Evolutionary conservation across 2,113 vertebrate species (phyloP).

Genomic region (Hepsetus odoe): DNA sequence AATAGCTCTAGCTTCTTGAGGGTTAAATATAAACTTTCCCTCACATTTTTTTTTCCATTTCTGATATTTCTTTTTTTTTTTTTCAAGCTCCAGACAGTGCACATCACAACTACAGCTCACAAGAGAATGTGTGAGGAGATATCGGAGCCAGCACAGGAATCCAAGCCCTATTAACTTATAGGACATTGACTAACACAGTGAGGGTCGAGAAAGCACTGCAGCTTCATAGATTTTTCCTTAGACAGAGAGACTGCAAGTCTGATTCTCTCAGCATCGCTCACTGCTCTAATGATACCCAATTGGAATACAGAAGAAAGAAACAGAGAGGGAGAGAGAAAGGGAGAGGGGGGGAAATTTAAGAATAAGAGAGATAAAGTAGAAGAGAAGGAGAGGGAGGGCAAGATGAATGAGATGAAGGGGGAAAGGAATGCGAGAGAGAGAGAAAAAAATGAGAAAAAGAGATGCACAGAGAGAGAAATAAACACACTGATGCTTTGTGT

Average conservation of each 20-base stretch:
- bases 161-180: constrained; percentile 44
- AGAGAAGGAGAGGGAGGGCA: not conserved
- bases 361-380: not conserved
- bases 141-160: not conserved
- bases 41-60: not conserved
- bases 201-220: not conserved
- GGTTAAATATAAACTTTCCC: not conserved
- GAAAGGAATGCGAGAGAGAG: no score
- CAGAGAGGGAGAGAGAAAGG: not conserved
- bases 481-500: no score
- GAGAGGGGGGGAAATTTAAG: not conserved
- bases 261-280: constrained; percentile 14
- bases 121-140: not conserved
- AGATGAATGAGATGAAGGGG: not conserved
- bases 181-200: constrained; percentile 26
- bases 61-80: not conserved
- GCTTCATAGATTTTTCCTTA: constrained; percentile 32
- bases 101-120: not conserved
- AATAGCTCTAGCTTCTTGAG: not conserved
- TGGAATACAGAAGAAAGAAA: not conserved
- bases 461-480: not conserved
- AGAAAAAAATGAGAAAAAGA: not conserved
- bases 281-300: constrained; percentile 17
- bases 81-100: not conserved
- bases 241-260: constrained; percentile 30